phyloP scores from a whole-genome alignment of 1,140 invertebrate species.

The Campoletis sonorensis region DNA sequence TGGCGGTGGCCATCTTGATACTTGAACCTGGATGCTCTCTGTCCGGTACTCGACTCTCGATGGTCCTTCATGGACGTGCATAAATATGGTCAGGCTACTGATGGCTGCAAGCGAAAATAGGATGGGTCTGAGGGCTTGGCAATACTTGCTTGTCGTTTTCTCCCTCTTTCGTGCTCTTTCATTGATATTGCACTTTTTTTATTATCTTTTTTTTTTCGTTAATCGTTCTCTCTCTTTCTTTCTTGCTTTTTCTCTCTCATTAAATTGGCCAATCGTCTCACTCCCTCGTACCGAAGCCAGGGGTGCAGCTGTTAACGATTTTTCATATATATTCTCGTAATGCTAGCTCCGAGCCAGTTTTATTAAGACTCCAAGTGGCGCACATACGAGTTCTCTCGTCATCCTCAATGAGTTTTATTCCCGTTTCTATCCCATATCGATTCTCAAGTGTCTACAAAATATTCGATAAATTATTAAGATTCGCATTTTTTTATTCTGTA shows the following conservation, averaged over 20 bases:
- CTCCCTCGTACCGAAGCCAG: neutral
- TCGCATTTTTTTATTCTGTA: no score
- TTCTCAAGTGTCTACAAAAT: no score
- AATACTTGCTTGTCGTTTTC: constrained; percentile 27
- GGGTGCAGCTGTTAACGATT: constrained; percentile 1
- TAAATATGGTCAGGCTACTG: constrained; percentile 26
- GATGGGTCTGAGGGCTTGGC: neutral
- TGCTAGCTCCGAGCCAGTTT: neutral
- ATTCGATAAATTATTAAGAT: no score
- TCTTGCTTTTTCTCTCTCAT: neutral
- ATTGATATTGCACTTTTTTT: constrained; percentile 19
- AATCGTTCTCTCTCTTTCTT: neutral
- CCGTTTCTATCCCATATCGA: neutral
- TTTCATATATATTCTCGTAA: constrained; percentile 10
- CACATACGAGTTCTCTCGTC: constrained; percentile 2
- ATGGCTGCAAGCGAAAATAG: neutral
- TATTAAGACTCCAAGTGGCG: constrained; percentile 8
- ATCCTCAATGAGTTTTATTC: neutral
- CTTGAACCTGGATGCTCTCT: neutral
- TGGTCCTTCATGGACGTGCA: constrained; percentile 10
- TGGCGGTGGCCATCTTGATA: neutral
- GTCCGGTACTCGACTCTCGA: constrained; percentile 13
- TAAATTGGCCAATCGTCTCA: neutral
- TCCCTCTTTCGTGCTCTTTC: neutral
- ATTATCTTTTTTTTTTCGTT: no score